Percentiles rank a stretch among this genome's conserved stretches.
Conservation (phyloP, 1,140 invertebrate species). For the Grapholita molesta region DNA sequence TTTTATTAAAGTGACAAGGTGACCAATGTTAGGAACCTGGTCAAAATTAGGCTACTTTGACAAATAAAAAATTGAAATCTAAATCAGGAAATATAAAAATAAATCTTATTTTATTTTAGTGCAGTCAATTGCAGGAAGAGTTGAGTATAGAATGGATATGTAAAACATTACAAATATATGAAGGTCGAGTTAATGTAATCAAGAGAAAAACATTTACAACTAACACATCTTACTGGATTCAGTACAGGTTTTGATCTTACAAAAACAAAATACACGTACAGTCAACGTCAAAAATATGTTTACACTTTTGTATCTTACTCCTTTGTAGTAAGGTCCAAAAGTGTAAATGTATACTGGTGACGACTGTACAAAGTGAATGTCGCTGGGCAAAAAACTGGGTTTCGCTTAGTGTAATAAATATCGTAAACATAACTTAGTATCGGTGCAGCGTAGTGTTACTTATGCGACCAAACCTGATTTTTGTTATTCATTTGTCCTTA, state of each 20-base stretch:
- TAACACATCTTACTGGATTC: not conserved
- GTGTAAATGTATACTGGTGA: no score
- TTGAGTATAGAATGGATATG: not conserved
- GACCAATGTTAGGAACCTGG: not conserved
- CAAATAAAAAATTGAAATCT: no score
- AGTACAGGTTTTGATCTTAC: not conserved
- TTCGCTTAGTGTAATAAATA: not conserved
- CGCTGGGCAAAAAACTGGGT: not conserved
- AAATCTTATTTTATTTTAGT: no score
- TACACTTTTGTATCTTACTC: no score
- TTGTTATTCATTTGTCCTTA: not conserved
- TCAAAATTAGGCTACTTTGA: not conserved
- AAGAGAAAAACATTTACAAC: not conserved
- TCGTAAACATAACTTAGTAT: not conserved
- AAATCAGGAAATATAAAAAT: no score
- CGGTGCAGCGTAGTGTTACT: not conserved
- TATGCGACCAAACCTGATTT: not conserved
- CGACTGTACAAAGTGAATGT: conserved; percentile 10
- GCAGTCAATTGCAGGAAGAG: not conserved
- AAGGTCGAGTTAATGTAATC: not conserved
- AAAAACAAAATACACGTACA: conserved; percentile 7
- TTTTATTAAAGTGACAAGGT: not conserved
- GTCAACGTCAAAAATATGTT: no score
- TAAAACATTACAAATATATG: not conserved
- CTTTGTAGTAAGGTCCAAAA: no score